Percentiles rank a stretch among this genome's conserved stretches.
phyloP scores from a whole-genome alignment of 2,888 invertebrate genomes.

The Melanostoma scalare region DNA sequence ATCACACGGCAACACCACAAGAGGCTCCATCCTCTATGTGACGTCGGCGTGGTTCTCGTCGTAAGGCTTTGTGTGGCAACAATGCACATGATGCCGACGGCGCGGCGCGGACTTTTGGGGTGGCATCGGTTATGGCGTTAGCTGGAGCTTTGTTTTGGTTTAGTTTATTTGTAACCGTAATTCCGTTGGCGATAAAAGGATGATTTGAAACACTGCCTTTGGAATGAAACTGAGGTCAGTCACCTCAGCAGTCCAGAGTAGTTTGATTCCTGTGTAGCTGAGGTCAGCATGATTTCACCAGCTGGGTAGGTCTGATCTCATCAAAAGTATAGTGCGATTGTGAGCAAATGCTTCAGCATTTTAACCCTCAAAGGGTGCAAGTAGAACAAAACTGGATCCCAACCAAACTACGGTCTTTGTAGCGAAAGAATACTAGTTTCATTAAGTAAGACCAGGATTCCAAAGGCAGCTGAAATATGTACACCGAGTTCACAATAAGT shows the following conservation, averaged over 20 bases:
- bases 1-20: conserved; percentile 65
- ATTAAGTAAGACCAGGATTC: too few species aligned
- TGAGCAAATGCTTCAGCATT: too few species aligned
- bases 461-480: too few species aligned
- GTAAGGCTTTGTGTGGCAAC: conserved; percentile 45
- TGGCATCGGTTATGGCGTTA: conserved; percentile 27
- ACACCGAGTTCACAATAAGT: too few species aligned
- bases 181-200: conserved; percentile 35
- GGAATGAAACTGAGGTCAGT: conserved; percentile 52
- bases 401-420: too few species aligned
- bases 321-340: too few species aligned
- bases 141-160: conserved; percentile 57
- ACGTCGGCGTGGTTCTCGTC: conserved; percentile 22
- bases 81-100: conserved; percentile 47
- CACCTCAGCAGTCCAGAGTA: conserved; percentile 36
- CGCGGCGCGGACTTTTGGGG: conserved; percentile 20
- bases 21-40: conserved; percentile 41
- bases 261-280: conserved; percentile 7
- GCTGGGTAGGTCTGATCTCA: too few species aligned
- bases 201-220: conserved; percentile 39
- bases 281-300: conserved; percentile 5
- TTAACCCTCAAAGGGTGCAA: too few species aligned
- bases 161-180: conserved; percentile 59
- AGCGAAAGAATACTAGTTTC: too few species aligned
- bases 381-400: too few species aligned